phyloP scores from a whole-genome alignment of 2,888 invertebrate species.

The Tanytarsus gracilentus region DNA sequence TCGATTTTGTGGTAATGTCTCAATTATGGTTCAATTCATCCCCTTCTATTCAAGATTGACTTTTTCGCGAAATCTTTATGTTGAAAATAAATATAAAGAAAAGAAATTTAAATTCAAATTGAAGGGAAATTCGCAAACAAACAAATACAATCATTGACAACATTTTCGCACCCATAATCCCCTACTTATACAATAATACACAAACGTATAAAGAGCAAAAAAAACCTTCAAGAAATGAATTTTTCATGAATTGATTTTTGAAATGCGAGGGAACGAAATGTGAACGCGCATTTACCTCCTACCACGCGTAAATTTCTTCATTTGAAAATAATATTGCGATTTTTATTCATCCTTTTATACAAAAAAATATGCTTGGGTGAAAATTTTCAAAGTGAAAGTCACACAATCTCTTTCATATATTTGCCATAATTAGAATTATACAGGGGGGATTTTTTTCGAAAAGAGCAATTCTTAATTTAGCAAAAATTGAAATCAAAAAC shows the following conservation, averaged over 20 bases:
- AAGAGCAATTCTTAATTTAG: too few species aligned
- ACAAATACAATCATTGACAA: not conserved
- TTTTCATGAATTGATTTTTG: conserved; percentile 27
- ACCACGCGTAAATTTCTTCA: not conserved
- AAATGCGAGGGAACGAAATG: too few species aligned
- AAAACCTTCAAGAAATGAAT: not conserved
- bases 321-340: not conserved
- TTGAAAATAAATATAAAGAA: not conserved
- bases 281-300: not conserved
- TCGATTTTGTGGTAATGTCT: conserved; percentile 20
- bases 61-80: not conserved
- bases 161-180: conserved; percentile 11
- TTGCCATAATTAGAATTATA: conserved; percentile 19
- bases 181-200: not conserved
- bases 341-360: not conserved
- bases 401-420: too few species aligned
- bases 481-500: too few species aligned
- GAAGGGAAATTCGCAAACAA: not conserved
- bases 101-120: too few species aligned
- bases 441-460: not conserved
- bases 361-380: not conserved
- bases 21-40: conserved; percentile 6
- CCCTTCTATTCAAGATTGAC: not conserved
- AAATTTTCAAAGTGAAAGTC: conserved; percentile 11
- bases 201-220: not conserved